Evolutionary conservation across 2,113 vertebrate species (phyloP), one percentile per base, ranked within the genome.

Genomic region (Montifringilla adamsi): DNA sequence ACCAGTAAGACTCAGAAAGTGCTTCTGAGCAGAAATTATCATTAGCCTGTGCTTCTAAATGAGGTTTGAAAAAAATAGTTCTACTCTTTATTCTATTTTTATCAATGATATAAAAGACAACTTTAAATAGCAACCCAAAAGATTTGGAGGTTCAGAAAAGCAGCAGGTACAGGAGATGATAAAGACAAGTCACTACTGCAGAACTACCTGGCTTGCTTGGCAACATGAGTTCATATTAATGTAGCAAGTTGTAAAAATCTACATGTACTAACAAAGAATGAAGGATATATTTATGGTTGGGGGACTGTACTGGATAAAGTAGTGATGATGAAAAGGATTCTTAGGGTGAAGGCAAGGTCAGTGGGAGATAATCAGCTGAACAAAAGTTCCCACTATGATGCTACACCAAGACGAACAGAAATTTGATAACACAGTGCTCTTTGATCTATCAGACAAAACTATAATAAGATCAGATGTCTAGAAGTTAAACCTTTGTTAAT

Each of bases 401-500:
- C 56, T 90, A 15, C 58, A 81, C 39, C 66, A 91, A 89, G 73
- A 76, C 0, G 1, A 82, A 84, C 24, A 87, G 81, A 94, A 95
- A 87, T 91, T 68, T 89, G 70, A 66, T 94, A 77, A 66, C 21
- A 56, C 46, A 55, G 30, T 1, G 1, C 33, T 66, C 53, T 84
- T 82, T 92, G 74, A 79, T 91, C 53, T 89, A 50, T 37, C 33
- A 93, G 84, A 83, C 37, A 94, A 73, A 95, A 73, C 14, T 62
- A 22, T 73, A 92, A 17, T 39, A 79, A 79, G 74, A 87, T 89
- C 46, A 52, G 81, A 90, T 75, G 44, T 1, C 15, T 76, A 43
- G 41, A 96, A 91, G 28, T 82, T 91, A 94, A 94, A 84, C 15
- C 22, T 59, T 46, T 44, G 66, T 69, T 75, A 92, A 87, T 69